phyloP scores from a whole-genome alignment of 2,888 invertebrate genomes.

The Cryptocephalus primarius region DNA sequence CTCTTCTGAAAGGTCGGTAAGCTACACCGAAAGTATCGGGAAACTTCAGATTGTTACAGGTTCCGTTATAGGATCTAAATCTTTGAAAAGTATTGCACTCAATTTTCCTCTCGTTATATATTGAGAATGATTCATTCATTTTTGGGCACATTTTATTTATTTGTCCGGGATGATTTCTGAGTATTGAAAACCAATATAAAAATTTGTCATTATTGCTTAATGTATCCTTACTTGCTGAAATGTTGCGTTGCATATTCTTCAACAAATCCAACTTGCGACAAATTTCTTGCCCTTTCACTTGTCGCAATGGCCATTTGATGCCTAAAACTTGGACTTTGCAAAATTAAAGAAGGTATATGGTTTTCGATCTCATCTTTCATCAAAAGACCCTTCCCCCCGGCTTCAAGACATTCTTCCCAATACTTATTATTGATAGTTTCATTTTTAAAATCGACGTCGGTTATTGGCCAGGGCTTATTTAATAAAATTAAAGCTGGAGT shows the following conservation, averaged over 20 bases:
- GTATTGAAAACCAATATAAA: neutral
- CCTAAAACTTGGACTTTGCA: slow-evolving; percentile 52
- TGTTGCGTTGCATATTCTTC: slow-evolving; percentile 57
- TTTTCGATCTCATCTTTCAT: slow-evolving; percentile 47
- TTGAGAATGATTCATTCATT: slow-evolving; percentile 4
- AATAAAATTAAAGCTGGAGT: slow-evolving; percentile 13
- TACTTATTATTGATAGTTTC: slow-evolving; percentile 6
- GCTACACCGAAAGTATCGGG: slow-evolving; percentile 59
- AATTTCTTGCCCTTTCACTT: slow-evolving; percentile 44
- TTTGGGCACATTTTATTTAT: slow-evolving; percentile 10
- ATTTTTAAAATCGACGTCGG: slow-evolving; percentile 9
- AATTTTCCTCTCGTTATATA: slow-evolving; percentile 18
- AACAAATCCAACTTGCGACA: slow-evolving; percentile 56
- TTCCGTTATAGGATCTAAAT: slow-evolving; percentile 61
- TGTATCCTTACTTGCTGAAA: slow-evolving; percentile 16
- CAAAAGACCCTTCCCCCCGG: slow-evolving; percentile 44
- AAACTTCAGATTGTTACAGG: slow-evolving; percentile 62
- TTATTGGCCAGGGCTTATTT: slow-evolving; percentile 16
- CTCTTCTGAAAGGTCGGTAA: slow-evolving; percentile 61
- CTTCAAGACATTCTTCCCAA: slow-evolving; percentile 24
- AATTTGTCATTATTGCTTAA: neutral
- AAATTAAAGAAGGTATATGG: slow-evolving; percentile 37
- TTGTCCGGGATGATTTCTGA: neutral
- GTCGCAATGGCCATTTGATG: slow-evolving; percentile 64
- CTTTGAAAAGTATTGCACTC: slow-evolving; percentile 27